Evolutionary conservation across 2,797 vertebrate genomes (phyloP).

Genomic region (Kryptopterus vitreolus): DNA sequence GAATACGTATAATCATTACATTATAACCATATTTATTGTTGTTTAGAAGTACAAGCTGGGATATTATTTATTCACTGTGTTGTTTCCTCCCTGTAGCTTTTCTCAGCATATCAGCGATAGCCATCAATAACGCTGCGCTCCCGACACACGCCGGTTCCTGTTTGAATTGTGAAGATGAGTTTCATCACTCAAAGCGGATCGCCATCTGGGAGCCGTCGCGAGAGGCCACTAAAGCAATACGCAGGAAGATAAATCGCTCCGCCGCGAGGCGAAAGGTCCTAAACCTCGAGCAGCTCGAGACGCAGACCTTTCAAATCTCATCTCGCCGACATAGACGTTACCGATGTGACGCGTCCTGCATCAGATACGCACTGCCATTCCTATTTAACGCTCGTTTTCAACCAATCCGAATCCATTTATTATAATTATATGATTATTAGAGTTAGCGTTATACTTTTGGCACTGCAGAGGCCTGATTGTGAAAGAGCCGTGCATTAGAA

Average conservation of each 20-base stretch:
- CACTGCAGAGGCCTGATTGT: too few species aligned
- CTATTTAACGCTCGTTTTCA: too few species aligned
- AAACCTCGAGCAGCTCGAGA: background rate
- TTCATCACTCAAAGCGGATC: slow-evolving; percentile 26
- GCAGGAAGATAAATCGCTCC: slow-evolving; percentile 4
- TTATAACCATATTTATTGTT: too few species aligned
- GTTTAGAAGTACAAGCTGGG: background rate
- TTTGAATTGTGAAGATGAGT: slow-evolving; percentile 23
- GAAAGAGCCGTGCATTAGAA: too few species aligned
- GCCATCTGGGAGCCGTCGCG: slow-evolving; percentile 16
- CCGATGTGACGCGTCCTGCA: too few species aligned
- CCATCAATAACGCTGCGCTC: slow-evolving; percentile 5
- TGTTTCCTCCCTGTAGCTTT: background rate
- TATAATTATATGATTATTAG: too few species aligned
- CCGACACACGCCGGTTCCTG: slow-evolving; percentile 21
- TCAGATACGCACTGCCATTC: too few species aligned
- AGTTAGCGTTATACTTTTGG: too few species aligned
- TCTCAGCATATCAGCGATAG: slow-evolving; percentile 6
- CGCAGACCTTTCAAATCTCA: background rate
- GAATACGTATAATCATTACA: too few species aligned
- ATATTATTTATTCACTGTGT: slow-evolving; percentile 7
- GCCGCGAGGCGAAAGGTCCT: background rate
- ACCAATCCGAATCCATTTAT: too few species aligned
- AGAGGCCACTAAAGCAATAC: slow-evolving; percentile 26
- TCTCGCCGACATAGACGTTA: too few species aligned